Evolutionary conservation across 2,888 invertebrate genomes (phyloP).

Genomic region (Coleophora flavipennella): DNA sequence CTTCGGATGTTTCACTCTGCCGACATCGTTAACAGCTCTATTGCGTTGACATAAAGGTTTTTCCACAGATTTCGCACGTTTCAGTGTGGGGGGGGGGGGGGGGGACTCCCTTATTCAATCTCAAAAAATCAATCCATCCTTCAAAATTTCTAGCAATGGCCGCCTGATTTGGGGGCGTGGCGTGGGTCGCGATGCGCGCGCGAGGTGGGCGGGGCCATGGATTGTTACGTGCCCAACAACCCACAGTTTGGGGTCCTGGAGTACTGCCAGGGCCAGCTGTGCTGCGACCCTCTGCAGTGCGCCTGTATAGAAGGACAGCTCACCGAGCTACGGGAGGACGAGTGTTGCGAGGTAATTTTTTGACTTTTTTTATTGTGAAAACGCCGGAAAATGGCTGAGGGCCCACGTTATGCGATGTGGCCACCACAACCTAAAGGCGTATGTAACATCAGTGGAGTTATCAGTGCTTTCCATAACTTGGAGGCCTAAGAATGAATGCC

Average conservation of each 20-base stretch:
- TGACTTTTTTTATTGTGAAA: not conserved
- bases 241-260: slow-evolving; percentile 75
- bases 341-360: slow-evolving; percentile 51
- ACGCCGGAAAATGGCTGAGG: not conserved
- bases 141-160: too few relatives aligned
- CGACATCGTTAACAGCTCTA: too few relatives aligned
- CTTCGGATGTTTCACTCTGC: too few relatives aligned
- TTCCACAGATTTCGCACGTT: too few relatives aligned
- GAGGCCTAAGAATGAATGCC: too few relatives aligned
- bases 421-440: too few relatives aligned
- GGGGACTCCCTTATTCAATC: too few relatives aligned
- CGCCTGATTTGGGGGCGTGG: slow-evolving; percentile 13
- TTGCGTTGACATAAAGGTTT: too few relatives aligned
- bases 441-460: too few relatives aligned
- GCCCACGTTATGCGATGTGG: not conserved
- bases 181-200: slow-evolving; percentile 47
- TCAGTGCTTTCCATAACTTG: too few relatives aligned
- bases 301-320: slow-evolving; percentile 49
- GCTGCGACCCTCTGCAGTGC: slow-evolving; percentile 62
- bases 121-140: too few relatives aligned
- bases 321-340: slow-evolving; percentile 42
- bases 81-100: too few relatives aligned
- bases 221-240: slow-evolving; percentile 78
- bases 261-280: slow-evolving; percentile 43
- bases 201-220: slow-evolving; percentile 62